Evolutionary conservation across 2,797 vertebrate species (phyloP).

Genomic region (Leuciscus waleckii): DNA sequence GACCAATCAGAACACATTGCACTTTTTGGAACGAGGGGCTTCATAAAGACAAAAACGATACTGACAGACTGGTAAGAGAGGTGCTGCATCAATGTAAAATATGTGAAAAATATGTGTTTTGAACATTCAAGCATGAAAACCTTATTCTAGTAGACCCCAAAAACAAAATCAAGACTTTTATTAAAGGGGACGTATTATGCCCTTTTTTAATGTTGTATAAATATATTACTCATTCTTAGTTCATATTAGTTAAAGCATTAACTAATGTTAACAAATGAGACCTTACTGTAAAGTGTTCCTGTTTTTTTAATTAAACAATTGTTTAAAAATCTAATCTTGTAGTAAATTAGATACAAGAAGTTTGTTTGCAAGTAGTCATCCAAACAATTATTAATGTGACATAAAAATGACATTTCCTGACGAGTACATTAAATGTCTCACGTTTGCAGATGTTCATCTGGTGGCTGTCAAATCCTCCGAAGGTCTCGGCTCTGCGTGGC

Average conservation of each 20-base stretch:
- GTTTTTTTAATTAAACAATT: not conserved
- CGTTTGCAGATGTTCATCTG: constrained; percentile 92
- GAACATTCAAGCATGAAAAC: not conserved
- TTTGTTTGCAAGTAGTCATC: not conserved
- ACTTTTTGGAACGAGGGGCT: not conserved
- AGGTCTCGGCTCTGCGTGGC: constrained; percentile 94
- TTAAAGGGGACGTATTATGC: not conserved
- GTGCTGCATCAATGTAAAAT: no score
- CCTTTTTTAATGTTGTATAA: not conserved
- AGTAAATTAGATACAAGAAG: not conserved
- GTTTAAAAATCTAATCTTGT: not conserved
- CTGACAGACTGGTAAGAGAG: no score
- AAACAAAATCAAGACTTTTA: no score
- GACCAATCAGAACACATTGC: not conserved
- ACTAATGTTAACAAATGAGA: not conserved
- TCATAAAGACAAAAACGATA: no score
- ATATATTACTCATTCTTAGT: not conserved
- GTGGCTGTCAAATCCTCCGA: constrained; percentile 96
- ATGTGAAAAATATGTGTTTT: not conserved
- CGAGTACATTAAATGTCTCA: constrained; percentile 65
- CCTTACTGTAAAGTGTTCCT: not conserved
- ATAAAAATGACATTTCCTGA: not conserved
- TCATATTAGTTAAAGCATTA: not conserved
- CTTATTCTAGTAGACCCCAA: not conserved
- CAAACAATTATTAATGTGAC: not conserved